These are phyloP conservation scores for Platyscapa corneri DNA, from an alignment of 1,140 invertebrate species.

Conservation along the genomic window DNA sequence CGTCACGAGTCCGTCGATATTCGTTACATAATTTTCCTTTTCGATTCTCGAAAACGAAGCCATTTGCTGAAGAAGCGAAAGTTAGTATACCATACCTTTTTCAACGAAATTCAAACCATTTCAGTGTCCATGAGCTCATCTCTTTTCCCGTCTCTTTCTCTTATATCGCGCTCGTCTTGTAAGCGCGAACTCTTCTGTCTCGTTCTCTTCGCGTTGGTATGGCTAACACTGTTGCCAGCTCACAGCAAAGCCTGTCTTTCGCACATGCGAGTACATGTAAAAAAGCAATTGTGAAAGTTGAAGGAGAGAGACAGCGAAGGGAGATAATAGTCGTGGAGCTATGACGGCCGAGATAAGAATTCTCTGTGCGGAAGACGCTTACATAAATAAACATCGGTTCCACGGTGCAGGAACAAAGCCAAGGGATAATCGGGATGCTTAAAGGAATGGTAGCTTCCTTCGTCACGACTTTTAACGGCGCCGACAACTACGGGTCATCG, in stretches of 20 bases:
- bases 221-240: slow-evolving; percentile 51
- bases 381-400: background rate
- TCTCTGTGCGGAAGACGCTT: slow-evolving; percentile 6
- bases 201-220: slow-evolving; percentile 30
- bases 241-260: slow-evolving; percentile 2
- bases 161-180: background rate
- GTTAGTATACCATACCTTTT: background rate
- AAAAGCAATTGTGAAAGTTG: slow-evolving; percentile 51
- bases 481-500: too few relatives aligned
- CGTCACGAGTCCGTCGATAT: background rate
- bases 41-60: background rate
- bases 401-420: background rate
- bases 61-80: background rate
- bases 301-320: slow-evolving; percentile 11
- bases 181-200: slow-evolving; percentile 34
- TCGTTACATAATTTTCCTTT: background rate
- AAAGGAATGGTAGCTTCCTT: background rate
- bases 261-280: slow-evolving; percentile 20
- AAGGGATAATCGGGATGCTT: background rate
- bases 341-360: background rate
- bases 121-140: slow-evolving; percentile 27
- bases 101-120: background rate
- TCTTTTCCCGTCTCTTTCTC: slow-evolving; percentile 4
- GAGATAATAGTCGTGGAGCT: background rate
- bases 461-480: background rate